Conservation (phyloP, 2,888 invertebrate genomes). For the Trissoscelio sp. region DNA sequence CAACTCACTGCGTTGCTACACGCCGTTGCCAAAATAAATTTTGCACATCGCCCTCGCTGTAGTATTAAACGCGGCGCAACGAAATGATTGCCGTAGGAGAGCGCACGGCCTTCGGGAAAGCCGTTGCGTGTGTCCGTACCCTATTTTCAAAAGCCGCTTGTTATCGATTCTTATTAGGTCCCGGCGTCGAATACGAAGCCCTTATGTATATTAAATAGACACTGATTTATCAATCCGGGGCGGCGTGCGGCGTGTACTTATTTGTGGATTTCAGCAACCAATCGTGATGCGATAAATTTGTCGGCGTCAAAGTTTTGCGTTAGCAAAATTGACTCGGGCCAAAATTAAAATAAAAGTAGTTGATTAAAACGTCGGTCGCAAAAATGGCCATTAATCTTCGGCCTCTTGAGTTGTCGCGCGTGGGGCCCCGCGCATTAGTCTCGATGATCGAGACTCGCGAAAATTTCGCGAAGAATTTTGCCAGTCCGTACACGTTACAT, state of each 20-base stretch:
- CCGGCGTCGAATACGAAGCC: slow-evolving; percentile 42
- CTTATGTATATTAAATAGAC: slow-evolving; percentile 61
- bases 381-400: slow-evolving; percentile 46
- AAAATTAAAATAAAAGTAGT: slow-evolving; percentile 35
- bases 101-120: slow-evolving; percentile 20
- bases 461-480: slow-evolving; percentile 74
- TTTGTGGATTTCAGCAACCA: slow-evolving; percentile 11
- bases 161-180: slow-evolving; percentile 66
- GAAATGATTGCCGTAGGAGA: slow-evolving; percentile 33
- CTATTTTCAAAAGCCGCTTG: slow-evolving; percentile 55
- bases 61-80: slow-evolving; percentile 50
- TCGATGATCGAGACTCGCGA: slow-evolving; percentile 49
- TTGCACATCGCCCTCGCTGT: slow-evolving; percentile 57
- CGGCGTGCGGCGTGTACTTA: slow-evolving; percentile 19
- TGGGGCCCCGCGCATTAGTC: slow-evolving; percentile 43
- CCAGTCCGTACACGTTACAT: slow-evolving; percentile 79
- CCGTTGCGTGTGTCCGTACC: slow-evolving; percentile 54
- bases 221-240: slow-evolving; percentile 50
- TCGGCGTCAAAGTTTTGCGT: slow-evolving; percentile 41
- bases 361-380: slow-evolving; percentile 52
- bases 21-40: slow-evolving; percentile 64
- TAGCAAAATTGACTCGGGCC: slow-evolving; percentile 5
- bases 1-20: slow-evolving; percentile 53
- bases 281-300: slow-evolving; percentile 33
- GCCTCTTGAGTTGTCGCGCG: slow-evolving; percentile 35